Evolutionary conservation across 2,888 invertebrate genomes (phyloP).

Genomic region (Stramonita haemastoma): DNA sequence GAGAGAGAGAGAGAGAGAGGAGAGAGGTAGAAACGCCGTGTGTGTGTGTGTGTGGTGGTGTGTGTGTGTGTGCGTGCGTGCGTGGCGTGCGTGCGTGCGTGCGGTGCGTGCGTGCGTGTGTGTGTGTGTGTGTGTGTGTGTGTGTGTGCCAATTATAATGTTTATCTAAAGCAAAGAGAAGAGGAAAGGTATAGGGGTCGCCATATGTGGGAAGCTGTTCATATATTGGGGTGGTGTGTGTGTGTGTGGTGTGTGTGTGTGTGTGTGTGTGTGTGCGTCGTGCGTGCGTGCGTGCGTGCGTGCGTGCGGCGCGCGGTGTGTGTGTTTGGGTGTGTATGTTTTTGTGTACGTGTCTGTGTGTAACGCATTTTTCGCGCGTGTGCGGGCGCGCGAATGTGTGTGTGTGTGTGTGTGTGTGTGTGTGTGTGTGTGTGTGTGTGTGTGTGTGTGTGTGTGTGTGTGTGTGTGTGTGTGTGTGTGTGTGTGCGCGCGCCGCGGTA

Average conservation of each 20-base stretch:
- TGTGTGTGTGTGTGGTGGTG: too few relatives aligned
- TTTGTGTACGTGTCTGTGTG: background rate
- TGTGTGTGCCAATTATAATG: too few relatives aligned
- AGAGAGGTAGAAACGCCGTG: background rate
- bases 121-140: too few relatives aligned
- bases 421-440: background rate
- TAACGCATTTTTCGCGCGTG: background rate
- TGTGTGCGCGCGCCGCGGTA: background rate
- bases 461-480: constrained; percentile 34
- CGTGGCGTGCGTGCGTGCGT: too few relatives aligned
- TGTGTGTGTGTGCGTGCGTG: too few relatives aligned
- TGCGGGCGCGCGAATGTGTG: background rate
- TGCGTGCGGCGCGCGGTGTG: too few relatives aligned
- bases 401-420: background rate
- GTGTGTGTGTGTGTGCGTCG: background rate
- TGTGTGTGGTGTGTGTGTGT: background rate
- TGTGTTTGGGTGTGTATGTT: background rate
- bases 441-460: constrained; percentile 26
- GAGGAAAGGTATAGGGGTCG: too few relatives aligned
- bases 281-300: too few relatives aligned
- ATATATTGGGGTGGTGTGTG: background rate
- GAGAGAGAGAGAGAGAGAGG: constrained; percentile 1
- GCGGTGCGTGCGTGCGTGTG: too few relatives aligned
- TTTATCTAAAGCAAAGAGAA: too few relatives aligned
- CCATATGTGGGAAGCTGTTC: too few relatives aligned